Percentiles rank a stretch among this genome's conserved stretches.
Conservation (phyloP, 2,113 vertebrate species). For the Dipodomys merriami region DNA sequence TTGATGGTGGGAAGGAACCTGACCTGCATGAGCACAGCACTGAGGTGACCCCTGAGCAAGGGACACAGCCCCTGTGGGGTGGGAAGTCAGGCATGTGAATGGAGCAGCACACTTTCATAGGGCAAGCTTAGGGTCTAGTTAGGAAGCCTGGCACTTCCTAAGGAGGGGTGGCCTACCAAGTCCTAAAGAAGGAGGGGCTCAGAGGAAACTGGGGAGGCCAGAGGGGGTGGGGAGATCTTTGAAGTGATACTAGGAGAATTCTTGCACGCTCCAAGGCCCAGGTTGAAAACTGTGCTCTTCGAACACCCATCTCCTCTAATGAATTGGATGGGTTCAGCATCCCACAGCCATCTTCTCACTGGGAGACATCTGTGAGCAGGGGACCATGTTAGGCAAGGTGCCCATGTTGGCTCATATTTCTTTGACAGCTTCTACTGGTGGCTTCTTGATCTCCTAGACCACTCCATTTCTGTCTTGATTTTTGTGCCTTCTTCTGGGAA, state of each 20-base stretch:
- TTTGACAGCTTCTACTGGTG: background rate
- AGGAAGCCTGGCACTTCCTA: background rate
- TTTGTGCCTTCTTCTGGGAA: conserved; percentile 42
- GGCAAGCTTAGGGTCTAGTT: background rate
- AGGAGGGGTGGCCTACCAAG: no score
- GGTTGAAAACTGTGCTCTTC: background rate
- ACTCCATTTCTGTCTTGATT: background rate
- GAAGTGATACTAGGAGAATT: no score
- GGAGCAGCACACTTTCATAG: background rate
- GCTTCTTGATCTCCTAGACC: background rate
- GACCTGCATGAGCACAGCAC: background rate
- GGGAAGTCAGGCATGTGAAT: fast-evolving
- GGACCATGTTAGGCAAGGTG: fast-evolving
- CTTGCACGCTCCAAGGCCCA: background rate
- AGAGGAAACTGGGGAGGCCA: no score
- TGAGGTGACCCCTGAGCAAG: background rate
- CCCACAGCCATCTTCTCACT: fast-evolving
- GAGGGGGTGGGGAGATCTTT: background rate
- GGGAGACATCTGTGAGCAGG: fast-evolving
- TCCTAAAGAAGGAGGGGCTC: background rate
- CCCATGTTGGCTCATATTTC: fast-evolving
- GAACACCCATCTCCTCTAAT: no score
- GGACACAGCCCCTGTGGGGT: background rate
- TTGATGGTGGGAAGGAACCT: background rate
- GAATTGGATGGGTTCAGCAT: fast-evolving